These are phyloP conservation scores for Carposina sasakii DNA, from an alignment of 1,140 invertebrate genomes.

Conservation along the genomic window DNA sequence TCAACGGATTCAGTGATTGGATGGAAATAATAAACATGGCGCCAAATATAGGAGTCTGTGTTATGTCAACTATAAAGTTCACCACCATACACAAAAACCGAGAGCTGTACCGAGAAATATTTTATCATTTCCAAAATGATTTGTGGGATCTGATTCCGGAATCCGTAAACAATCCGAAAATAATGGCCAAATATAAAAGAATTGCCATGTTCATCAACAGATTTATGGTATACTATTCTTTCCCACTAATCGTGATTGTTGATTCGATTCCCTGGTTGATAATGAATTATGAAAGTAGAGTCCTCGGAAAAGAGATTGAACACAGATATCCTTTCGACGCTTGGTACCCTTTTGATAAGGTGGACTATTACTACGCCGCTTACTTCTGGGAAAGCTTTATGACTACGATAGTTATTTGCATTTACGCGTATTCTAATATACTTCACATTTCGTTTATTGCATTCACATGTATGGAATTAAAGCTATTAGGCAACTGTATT, in stretches of 20 bases:
- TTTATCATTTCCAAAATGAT: constrained; percentile 37
- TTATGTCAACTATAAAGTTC: constrained; percentile 49
- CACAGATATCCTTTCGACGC: constrained; percentile 52
- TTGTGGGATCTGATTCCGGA: constrained; percentile 37
- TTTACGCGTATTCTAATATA: constrained; percentile 39
- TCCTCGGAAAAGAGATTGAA: constrained; percentile 28
- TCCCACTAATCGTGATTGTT: constrained; percentile 34
- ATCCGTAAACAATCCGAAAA: constrained; percentile 29
- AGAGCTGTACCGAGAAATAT: constrained; percentile 37
- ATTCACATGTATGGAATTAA: constrained; percentile 53
- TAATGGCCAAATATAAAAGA: constrained; percentile 34
- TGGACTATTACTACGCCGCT: constrained; percentile 40
- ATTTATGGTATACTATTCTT: constrained; percentile 40
- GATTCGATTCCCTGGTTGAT: constrained; percentile 47
- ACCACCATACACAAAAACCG: constrained; percentile 38
- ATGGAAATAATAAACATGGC: constrained; percentile 51
- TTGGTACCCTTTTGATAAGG: constrained; percentile 60
- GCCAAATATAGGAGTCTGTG: constrained; percentile 50
- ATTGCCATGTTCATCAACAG: constrained; percentile 32
- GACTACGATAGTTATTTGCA: constrained; percentile 43
- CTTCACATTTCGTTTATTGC: constrained; percentile 37
- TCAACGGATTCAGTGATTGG: constrained; percentile 31
- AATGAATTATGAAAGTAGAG: constrained; percentile 40
- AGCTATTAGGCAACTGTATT: constrained; percentile 39
- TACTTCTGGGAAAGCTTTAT: constrained; percentile 55